Evolutionary conservation across 2,888 invertebrate species (phyloP), one percentile per base, ranked within the genome.

Genomic region (Caenorhabditis japonica): DNA sequence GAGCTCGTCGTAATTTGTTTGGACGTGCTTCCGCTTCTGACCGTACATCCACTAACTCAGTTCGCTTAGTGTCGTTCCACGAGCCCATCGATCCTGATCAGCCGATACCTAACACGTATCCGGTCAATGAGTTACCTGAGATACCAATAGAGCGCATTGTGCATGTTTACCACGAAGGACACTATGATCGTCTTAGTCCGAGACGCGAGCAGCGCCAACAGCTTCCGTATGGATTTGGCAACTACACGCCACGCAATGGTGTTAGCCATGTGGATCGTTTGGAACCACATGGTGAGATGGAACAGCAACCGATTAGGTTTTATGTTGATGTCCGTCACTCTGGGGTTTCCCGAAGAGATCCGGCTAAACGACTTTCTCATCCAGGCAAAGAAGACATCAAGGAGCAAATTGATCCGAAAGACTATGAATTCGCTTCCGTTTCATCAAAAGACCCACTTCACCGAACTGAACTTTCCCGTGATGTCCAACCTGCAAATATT

Each of bases 291-390:
- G 56, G 72, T 10, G 82, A 82, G 19, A 55, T 82, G 72, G 55
- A 68, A 23, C 53, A 61, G n/a, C 75, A 74, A 34, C 84, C 83
- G 4, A 73, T 84, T 36, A 68, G 78, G 21, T 81, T 81, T 60
- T 76, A 72, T 52, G 83, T 84, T 13, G 76, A 76, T 51, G 68
- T 83, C 8, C 55, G 66, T 13, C 81, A 81, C 41, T 77, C 77
- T 23, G 81, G 79, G 34, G 36, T 55, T 7, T 66, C 69, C n/a
- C 62, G 69, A 15, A 34, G 66, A 19, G 39, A 61, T 36, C 51
- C 47, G 17, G 55, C 66, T 3, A 70, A 59, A 36, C 60, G 80
- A 4, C n/a, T 66, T 0, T 58, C 51, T 36, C 79, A 79, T 56
- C 60, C 53, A 13, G 80, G 80, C 27, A 60, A 60, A 27, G 80